These are phyloP conservation scores for Netelia inedita DNA, from an alignment of 2,888 invertebrate species.

Conservation along the genomic window DNA sequence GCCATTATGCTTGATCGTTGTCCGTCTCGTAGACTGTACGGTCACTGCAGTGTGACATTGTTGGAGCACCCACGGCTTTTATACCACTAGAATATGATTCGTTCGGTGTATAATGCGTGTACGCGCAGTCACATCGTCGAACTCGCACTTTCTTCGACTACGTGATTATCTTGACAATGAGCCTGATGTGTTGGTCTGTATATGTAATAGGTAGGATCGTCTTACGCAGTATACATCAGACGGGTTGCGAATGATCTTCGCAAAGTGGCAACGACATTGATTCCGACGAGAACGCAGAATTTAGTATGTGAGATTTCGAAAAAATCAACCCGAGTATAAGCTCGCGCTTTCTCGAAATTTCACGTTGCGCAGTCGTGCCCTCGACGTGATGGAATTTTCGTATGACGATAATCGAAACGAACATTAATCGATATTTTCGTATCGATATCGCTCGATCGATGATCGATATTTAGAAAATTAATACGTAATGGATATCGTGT, in stretches of 20 bases:
- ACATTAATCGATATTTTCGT: not conserved
- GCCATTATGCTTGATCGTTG: conserved; percentile 71
- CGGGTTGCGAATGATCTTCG: conserved; percentile 52
- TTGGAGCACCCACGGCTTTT: conserved; percentile 69
- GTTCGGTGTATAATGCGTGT: conserved; percentile 14
- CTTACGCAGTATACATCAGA: conserved; percentile 35
- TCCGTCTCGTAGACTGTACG: conserved; percentile 59
- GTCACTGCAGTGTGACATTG: conserved; percentile 64
- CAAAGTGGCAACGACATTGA: conserved; percentile 40
- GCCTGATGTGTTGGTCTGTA: conserved; percentile 34
- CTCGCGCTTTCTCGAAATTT: not conserved
- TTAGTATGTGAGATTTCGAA: conserved; percentile 1
- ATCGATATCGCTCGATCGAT: not conserved
- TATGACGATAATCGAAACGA: not conserved
- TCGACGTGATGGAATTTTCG: conserved; percentile 29
- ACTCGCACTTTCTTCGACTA: conserved; percentile 74
- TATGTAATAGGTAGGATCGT: conserved; percentile 51
- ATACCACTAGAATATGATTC: conserved; percentile 64
- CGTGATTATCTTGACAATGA: conserved; percentile 73
- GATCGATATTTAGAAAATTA: no score
- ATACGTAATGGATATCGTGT: no score
- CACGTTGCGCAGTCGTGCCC: not conserved
- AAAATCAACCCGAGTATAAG: not conserved
- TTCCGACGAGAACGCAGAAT: conserved; percentile 4
- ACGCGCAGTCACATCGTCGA: conserved; percentile 22